Conservation (phyloP, 2,113 vertebrate genomes). For the Falco punctatus region DNA sequence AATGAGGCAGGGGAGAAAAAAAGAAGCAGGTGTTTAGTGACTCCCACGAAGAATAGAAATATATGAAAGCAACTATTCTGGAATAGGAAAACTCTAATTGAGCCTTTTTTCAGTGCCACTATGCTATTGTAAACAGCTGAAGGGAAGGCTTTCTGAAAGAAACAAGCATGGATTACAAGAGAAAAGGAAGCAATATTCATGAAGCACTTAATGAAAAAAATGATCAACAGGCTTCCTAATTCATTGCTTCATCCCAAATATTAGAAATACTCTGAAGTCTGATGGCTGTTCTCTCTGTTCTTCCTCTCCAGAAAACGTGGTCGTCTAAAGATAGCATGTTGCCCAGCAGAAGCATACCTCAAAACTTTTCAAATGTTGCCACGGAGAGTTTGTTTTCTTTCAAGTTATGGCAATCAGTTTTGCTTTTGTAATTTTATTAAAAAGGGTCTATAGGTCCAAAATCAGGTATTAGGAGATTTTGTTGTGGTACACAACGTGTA, state of each 20-base stretch:
- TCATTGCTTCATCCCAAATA: neutral
- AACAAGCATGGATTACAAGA: neutral
- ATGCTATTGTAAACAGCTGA: neutral
- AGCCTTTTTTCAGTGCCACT: neutral
- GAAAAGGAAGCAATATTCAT: neutral
- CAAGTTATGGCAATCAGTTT: neutral
- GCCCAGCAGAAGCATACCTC: neutral
- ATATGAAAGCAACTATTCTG: neutral
- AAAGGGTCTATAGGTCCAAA: neutral
- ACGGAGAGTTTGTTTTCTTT: neutral
- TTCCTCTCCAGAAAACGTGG: neutral
- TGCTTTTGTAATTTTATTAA: neutral
- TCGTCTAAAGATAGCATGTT: neutral
- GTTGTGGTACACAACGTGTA: neutral
- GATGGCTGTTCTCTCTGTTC: neutral
- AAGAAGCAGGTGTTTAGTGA: neutral
- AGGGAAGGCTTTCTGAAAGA: neutral
- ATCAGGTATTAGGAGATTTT: neutral
- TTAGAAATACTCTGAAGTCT: neutral
- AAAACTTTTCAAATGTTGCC: neutral
- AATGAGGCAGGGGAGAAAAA: neutral
- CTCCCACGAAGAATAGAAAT: neutral
- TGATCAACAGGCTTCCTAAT: constrained; percentile 1
- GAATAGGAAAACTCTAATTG: neutral
- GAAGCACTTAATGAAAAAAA: neutral